phyloP scores from a whole-genome alignment of 2,113 vertebrate genomes.

The Mungos mungo region DNA sequence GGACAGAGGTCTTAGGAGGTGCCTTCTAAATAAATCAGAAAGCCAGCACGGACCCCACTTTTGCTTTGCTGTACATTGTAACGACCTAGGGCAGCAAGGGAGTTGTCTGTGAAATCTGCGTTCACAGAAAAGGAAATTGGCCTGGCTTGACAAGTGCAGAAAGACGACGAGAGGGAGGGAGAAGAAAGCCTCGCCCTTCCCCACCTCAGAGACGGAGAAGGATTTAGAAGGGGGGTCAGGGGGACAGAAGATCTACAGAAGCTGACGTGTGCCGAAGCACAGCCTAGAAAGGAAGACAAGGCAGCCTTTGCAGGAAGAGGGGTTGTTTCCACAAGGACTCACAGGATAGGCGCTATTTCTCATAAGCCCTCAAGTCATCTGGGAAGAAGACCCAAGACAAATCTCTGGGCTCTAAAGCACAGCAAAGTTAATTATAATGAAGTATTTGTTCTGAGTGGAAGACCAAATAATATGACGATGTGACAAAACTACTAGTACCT shows the following conservation, averaged over 20 bases:
- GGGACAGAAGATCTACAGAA: too few relatives aligned
- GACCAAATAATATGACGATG: not conserved
- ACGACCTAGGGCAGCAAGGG: not conserved
- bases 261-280: rapidly evolving
- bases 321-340: not conserved
- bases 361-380: not conserved
- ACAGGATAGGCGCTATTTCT: not conserved
- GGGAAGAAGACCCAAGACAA: not conserved
- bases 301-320: not conserved
- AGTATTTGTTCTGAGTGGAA: not conserved
- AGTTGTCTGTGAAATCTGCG: slow-evolving; percentile 6
- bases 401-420: not conserved
- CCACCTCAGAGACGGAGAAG: not conserved
- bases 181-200: not conserved
- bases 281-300: not conserved
- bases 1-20: not conserved
- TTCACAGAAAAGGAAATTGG: slow-evolving; percentile 24
- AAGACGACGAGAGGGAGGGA: not conserved
- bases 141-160: not conserved
- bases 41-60: not conserved
- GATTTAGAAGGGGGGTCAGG: not conserved
- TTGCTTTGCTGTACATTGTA: not conserved
- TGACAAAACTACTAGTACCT: not conserved
- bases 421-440: not conserved
- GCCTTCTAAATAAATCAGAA: not conserved